A percentile compares a stretch with the other conserved stretches of the same genome.
phyloP scores from a whole-genome alignment of 1,140 invertebrate species.

The Heliconius hewitsoni region DNA sequence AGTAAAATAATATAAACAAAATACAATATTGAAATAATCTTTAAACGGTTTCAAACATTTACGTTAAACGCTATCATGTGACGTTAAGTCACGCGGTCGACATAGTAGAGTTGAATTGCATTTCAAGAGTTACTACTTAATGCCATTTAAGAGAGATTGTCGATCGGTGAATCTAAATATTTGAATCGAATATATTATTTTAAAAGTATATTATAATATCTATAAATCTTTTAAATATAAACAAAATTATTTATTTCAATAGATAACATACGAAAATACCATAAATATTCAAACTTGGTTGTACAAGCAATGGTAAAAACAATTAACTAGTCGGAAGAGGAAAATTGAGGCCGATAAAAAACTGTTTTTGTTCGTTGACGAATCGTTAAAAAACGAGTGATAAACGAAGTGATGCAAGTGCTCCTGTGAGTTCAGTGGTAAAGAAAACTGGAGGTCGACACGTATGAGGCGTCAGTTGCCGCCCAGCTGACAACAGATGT shows the following conservation, averaged over 20 bases:
- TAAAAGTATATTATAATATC: no score
- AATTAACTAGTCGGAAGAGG: slow-evolving; percentile 33
- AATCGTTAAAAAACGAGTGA: slow-evolving; percentile 22
- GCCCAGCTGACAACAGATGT: slow-evolving; percentile 81
- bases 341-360: slow-evolving; percentile 30
- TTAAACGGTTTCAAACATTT: background rate
- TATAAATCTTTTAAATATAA: background rate
- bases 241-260: background rate
- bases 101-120: background rate
- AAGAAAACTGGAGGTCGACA: slow-evolving; percentile 79
- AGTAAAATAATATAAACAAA: background rate
- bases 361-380: slow-evolving; percentile 28
- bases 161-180: background rate
- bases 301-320: slow-evolving; percentile 16
- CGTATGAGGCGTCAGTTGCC: slow-evolving; percentile 80
- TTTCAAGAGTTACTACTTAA: background rate
- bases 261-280: background rate
- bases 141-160: background rate
- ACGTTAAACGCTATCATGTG: slow-evolving; percentile 23
- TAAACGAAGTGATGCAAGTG: slow-evolving; percentile 36
- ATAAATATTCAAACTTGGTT: background rate
- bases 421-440: slow-evolving; percentile 33
- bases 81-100: slow-evolving; percentile 25
- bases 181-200: no score
- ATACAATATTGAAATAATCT: background rate